Base-by-base conservation (phyloP, 2,113 vertebrate species). In the Uria aalge region DNA sequence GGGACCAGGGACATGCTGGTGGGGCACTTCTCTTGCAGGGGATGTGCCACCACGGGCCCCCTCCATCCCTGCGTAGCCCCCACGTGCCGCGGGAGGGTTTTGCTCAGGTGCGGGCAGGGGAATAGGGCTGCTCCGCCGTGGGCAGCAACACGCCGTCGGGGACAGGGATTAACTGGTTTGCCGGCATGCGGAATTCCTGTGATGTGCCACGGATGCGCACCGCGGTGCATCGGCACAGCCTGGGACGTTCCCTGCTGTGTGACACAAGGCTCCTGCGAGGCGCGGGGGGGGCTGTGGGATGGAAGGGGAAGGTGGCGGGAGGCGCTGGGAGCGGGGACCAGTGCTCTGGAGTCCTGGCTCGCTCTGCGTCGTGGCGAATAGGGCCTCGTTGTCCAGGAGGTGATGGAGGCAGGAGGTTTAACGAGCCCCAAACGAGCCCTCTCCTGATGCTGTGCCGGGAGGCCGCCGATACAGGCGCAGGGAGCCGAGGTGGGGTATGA, bases 361-460 rank as follows among this genome's bases (percentile, higher is more conserved):
- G 0, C 38, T 59, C 55, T 6, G 11, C 1, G 3, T 8, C 74
- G 23, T 29, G 64, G 45, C 41, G 34, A 9, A 2, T 2, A 8
- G 67, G 59, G 29, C 63, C 48, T 50, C 0, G 0, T 11, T 75
- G 26, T 8, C 29, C 2, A 1, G 78, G 52, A n/a, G 47, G 55
- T 32, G 29, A 8, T 0, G 26, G 34, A 17, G 45, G 5, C 17
- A 3, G 52, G 21, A 18, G 9, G 2, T 41, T 76, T 30, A 1
- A 23, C 1, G 62, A 79, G 36, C 19, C 62, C 59, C 62, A 3
- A 0, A 13, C 0, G 40, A 76, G 38, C 6, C 34, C 21, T 4
- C 17, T 71, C n/a, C 15, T 1, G 0, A 2, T 52, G 4, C 73
- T 21, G 56, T 0, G 0, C 57, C 0, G 8, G 43, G n/a, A 57